Evolutionary conservation across 1,140 invertebrate genomes (phyloP).

Genomic region (Drosophila watanabei): DNA sequence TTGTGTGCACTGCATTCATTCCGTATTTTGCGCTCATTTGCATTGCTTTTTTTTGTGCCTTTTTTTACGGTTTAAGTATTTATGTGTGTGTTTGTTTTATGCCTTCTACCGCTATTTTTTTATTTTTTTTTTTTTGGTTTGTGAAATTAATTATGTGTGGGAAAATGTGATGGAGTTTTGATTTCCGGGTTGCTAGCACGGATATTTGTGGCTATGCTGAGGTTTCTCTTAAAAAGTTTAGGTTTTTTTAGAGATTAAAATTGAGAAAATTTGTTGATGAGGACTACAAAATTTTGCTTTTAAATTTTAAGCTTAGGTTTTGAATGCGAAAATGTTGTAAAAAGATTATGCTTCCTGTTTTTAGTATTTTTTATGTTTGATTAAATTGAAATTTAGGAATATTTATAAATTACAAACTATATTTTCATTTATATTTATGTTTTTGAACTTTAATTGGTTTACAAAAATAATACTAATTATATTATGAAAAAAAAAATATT

Average conservation of each 20-base stretch:
- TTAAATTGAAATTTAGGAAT: background rate
- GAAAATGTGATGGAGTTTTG: constrained; percentile 72
- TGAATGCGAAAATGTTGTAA: background rate
- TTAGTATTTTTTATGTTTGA: background rate
- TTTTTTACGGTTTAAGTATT: constrained; percentile 29
- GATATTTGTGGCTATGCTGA: constrained; percentile 7
- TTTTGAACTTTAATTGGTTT: no score
- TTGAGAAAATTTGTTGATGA: background rate
- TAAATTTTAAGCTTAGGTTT: background rate
- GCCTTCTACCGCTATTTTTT: constrained; percentile 45
- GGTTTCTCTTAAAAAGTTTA: background rate
- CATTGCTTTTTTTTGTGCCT: constrained; percentile 58
- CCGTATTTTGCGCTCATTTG: constrained; percentile 82
- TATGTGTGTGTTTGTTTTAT: constrained; percentile 40
- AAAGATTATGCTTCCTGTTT: background rate
- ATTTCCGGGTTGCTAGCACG: constrained; percentile 72
- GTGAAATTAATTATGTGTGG: constrained; percentile 79
- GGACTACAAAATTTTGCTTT: background rate
- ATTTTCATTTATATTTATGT: no score
- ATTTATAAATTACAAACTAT: background rate
- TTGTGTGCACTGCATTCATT: constrained; percentile 76
- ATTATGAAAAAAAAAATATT: no score
- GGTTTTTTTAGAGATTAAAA: background rate
- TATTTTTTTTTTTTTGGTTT: constrained; percentile 38
- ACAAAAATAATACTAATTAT: no score